phyloP scores from a whole-genome alignment of 2,888 invertebrate species.

The Pherbina coryleti region DNA sequence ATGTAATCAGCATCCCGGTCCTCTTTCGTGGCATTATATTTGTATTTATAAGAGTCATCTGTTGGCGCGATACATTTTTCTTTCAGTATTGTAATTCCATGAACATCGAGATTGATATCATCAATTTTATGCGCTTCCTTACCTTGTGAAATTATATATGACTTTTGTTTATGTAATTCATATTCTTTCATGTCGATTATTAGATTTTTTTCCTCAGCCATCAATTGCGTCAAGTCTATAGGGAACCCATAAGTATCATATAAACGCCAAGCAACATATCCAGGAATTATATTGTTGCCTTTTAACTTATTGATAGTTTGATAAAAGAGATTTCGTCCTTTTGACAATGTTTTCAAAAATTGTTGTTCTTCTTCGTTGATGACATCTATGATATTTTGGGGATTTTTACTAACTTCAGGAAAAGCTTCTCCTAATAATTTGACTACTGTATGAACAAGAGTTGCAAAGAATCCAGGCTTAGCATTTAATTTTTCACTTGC shows the following conservation, averaged over 20 bases:
- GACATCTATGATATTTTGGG: conserved; percentile 89
- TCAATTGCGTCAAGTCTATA: conserved; percentile 95
- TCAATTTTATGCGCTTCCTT: conserved; percentile 85
- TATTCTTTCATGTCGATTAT: conserved; percentile 90
- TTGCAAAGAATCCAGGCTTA: conserved; percentile 93
- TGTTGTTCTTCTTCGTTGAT: conserved; percentile 99
- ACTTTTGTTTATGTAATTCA: conserved; percentile 91
- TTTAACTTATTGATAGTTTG: conserved; percentile 89
- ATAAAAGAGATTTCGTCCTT: conserved; percentile 91
- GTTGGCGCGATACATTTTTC: conserved; percentile 82
- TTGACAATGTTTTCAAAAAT: conserved; percentile 93
- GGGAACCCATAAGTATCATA: conserved; percentile 99
- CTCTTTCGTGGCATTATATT: conserved; percentile 78
- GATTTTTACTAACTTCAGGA: conserved; percentile 88
- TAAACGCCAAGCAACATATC: conserved; percentile 97
- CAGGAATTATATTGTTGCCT: conserved; percentile 81
- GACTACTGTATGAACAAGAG: conserved; percentile 91
- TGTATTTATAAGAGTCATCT: conserved; percentile 93
- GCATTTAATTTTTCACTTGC: conserved; percentile 96
- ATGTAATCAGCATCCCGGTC: conserved; percentile 80
- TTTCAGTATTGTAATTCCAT: conserved; percentile 93
- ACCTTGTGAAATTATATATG: conserved; percentile 90
- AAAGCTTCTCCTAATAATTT: conserved; percentile 84
- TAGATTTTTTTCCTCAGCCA: conserved; percentile 96
- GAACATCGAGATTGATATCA: conserved; percentile 91